Evolutionary conservation across 2,113 vertebrate species (phyloP).

Genomic region (Tricholaema leucomelas): DNA sequence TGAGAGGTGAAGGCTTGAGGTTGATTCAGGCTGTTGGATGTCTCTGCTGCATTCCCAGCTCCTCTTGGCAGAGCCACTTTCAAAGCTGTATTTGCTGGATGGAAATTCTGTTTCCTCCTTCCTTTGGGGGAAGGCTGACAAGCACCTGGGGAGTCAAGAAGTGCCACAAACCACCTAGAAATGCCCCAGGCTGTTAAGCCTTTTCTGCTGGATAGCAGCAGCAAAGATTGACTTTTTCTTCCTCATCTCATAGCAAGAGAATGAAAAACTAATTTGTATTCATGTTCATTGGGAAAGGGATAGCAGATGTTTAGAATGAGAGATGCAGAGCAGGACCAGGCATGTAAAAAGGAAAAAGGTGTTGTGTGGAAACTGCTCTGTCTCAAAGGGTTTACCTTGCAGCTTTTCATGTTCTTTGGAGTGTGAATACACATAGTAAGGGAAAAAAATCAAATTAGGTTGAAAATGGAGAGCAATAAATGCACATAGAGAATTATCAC

Average conservation of each 20-base stretch:
- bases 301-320: background rate
- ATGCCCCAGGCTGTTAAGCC: background rate
- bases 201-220: background rate
- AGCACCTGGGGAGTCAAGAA: background rate
- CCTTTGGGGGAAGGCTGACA: background rate
- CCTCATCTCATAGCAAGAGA: background rate
- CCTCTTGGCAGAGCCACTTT: background rate
- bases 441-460: background rate
- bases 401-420: background rate
- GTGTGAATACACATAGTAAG: background rate
- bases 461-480: background rate
- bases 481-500: background rate
- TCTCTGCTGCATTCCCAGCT: background rate
- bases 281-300: background rate
- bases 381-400: background rate
- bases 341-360: fast-evolving
- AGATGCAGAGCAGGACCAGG: background rate
- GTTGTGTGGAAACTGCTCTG: background rate
- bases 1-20: too few relatives aligned
- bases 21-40: background rate
- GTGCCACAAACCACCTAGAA: background rate
- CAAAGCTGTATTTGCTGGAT: background rate
- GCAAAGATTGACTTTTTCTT: background rate
- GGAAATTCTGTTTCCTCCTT: background rate
- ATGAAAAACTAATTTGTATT: background rate